phyloP scores from a whole-genome alignment of 2,113 vertebrate species.

The Dicentrarchus labrax region DNA sequence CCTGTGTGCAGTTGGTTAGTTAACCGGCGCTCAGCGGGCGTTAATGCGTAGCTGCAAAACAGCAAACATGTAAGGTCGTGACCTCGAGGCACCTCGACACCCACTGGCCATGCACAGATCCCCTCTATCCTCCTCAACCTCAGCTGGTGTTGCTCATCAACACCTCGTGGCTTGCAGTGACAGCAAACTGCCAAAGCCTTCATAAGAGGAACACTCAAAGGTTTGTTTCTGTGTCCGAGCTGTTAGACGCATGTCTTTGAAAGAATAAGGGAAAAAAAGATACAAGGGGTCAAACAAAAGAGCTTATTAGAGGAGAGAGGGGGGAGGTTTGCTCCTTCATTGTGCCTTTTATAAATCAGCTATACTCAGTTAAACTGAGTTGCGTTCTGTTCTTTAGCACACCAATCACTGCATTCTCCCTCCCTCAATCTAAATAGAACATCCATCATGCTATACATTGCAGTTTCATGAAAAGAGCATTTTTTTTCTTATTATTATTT shows the following conservation, averaged over 20 bases:
- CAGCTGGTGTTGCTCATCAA: constrained; percentile 85
- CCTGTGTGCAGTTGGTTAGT: constrained; percentile 11
- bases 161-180: constrained; percentile 73
- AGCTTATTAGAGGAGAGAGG: constrained; percentile 51
- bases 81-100: constrained; percentile 52
- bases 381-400: constrained; percentile 33
- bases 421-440: constrained; percentile 46
- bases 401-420: constrained; percentile 42
- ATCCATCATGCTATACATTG: constrained; percentile 77
- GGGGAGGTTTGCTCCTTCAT: constrained; percentile 70
- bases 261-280: constrained; percentile 7
- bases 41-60: constrained; percentile 43
- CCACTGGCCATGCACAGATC: constrained; percentile 13
- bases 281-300: constrained; percentile 42
- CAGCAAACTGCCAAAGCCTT: constrained; percentile 81
- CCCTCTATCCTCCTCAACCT: constrained; percentile 50
- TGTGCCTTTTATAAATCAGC: constrained; percentile 63
- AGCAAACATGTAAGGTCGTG: constrained; percentile 57
- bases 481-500: constrained; percentile 18
- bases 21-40: constrained; percentile 1
- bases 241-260: constrained; percentile 11
- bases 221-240: constrained; percentile 40
- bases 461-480: constrained; percentile 48
- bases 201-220: constrained; percentile 75
- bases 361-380: constrained; percentile 47